phyloP scores from a whole-genome alignment of 2,888 invertebrate genomes.

The Caenorhabditis sulstoni region DNA sequence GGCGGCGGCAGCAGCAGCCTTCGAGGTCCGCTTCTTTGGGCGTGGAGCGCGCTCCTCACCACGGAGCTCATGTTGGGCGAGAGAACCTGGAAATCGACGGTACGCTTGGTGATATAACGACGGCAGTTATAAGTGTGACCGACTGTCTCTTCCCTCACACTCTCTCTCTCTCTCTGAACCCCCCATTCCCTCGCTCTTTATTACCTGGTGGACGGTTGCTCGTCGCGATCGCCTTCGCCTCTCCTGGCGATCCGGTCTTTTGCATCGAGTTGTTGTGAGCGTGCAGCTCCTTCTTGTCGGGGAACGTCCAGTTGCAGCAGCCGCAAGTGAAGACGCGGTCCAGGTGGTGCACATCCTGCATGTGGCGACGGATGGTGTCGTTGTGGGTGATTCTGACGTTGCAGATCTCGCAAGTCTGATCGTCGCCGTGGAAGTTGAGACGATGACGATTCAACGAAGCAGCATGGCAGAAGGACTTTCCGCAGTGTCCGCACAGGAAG shows the following conservation, averaged over 20 bases:
- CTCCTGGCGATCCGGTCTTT: slow-evolving; percentile 62
- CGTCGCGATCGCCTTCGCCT: slow-evolving; percentile 63
- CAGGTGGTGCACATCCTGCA: slow-evolving; percentile 60
- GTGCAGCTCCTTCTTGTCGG: slow-evolving; percentile 71
- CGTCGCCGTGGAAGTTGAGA: slow-evolving; percentile 72
- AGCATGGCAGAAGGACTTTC: slow-evolving; percentile 73
- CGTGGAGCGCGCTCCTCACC: slow-evolving; percentile 49
- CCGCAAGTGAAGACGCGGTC: slow-evolving; percentile 71
- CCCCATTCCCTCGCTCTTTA: neutral
- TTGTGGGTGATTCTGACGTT: slow-evolving; percentile 61
- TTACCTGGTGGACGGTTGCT: slow-evolving; percentile 60
- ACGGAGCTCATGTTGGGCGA: slow-evolving; percentile 62
- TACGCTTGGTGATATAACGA: neutral
- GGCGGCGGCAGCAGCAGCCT: neutral
- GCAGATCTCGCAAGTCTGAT: slow-evolving; percentile 69
- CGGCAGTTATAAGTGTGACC: neutral
- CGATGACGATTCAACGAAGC: slow-evolving; percentile 71
- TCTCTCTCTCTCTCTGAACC: neutral
- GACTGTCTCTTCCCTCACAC: neutral
- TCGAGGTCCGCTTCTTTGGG: slow-evolving; percentile 23
- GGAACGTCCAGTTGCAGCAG: slow-evolving; percentile 76
- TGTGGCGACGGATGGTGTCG: slow-evolving; percentile 71
- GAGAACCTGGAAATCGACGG: slow-evolving; percentile 53
- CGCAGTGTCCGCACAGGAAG: slow-evolving; percentile 71
- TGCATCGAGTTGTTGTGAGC: slow-evolving; percentile 68